phyloP scores from a whole-genome alignment of 2,888 invertebrate species.

The Blomia tropicalis region DNA sequence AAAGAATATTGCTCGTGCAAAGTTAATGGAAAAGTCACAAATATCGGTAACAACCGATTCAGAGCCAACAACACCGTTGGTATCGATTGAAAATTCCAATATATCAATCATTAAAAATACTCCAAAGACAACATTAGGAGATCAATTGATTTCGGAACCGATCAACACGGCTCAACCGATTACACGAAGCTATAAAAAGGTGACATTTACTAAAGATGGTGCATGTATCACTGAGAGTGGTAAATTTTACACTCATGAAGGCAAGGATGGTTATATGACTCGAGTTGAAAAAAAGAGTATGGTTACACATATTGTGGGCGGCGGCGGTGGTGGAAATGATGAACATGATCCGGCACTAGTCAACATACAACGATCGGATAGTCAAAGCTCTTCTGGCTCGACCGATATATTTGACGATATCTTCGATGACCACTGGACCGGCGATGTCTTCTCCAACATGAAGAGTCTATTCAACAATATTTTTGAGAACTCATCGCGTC shows the following conservation, averaged over 20 bases:
- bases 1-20: conserved; percentile 22
- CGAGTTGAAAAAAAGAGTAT: conserved; percentile 31
- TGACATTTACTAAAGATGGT: conserved; percentile 32
- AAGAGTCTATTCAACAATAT: conserved; percentile 27
- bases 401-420: conserved; percentile 31
- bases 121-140: neutral
- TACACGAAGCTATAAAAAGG: conserved; percentile 30
- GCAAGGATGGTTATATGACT: conserved; percentile 29
- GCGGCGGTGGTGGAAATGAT: no score
- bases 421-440: conserved; percentile 31
- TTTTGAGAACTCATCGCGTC: conserved; percentile 26
- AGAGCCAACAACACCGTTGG: conserved; percentile 15
- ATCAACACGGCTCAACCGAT: conserved; percentile 27
- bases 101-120: conserved; percentile 10
- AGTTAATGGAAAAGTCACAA: conserved; percentile 22
- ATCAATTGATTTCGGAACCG: neutral
- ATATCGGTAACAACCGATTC: neutral
- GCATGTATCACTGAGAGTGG: conserved; percentile 31
- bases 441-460: conserved; percentile 30
- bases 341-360: neutral
- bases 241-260: conserved; percentile 29
- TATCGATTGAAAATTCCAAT: conserved; percentile 22
- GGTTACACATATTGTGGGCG: conserved; percentile 23
- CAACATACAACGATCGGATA: conserved; percentile 28
- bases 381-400: conserved; percentile 31